These are phyloP conservation scores for Cichlasoma orientale DNA, from an alignment of 2,797 vertebrate genomes.

Conservation along the genomic window DNA sequence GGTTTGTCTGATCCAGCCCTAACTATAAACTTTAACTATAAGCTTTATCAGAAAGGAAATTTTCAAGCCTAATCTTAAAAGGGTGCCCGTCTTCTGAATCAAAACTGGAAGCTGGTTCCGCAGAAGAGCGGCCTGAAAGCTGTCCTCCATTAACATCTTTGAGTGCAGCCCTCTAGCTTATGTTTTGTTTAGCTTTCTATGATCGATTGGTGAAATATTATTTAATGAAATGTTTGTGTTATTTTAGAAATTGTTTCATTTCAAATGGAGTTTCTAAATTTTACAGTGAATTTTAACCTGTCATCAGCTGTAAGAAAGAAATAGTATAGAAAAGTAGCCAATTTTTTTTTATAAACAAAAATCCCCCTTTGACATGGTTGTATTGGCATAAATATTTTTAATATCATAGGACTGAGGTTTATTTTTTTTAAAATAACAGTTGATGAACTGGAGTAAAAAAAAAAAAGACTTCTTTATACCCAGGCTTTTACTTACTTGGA, in stretches of 20 bases:
- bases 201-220: background rate
- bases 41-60: too few relatives aligned
- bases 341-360: background rate
- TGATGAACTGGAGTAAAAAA: background rate
- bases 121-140: too few relatives aligned
- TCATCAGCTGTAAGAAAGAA: background rate
- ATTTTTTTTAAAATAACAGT: background rate
- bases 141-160: too few relatives aligned
- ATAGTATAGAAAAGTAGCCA: background rate
- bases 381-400: background rate
- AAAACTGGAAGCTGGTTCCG: too few relatives aligned
- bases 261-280: background rate
- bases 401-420: background rate
- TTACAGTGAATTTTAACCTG: background rate
- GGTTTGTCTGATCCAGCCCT: too few relatives aligned
- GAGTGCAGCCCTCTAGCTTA: background rate
- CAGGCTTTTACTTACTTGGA: slow-evolving; percentile 1
- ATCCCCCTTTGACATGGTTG: background rate
- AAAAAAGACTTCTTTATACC: background rate
- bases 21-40: too few relatives aligned
- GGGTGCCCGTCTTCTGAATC: too few relatives aligned
- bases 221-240: background rate
- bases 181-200: background rate
- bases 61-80: too few relatives aligned
- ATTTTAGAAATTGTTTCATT: background rate